Percentiles rank a stretch among this genome's conserved stretches.
These are phyloP conservation scores for Spodoptera littoralis DNA, from an alignment of 2,888 invertebrate species.

Conservation along the genomic window DNA sequence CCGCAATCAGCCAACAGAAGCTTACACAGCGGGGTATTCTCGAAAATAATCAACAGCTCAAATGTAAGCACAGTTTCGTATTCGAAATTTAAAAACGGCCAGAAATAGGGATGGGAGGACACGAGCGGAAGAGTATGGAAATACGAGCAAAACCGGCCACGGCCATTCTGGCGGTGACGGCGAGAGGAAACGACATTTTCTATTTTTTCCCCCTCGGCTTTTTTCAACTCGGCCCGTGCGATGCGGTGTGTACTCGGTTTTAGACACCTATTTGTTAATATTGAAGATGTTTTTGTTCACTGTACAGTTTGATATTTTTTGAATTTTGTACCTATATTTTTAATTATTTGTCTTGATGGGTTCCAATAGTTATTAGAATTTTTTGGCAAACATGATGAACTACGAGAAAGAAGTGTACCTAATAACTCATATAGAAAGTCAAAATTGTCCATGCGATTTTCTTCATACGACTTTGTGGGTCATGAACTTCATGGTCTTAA, in stretches of 20 bases:
- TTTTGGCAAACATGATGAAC: too few species aligned
- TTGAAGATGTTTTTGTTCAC: constrained; percentile 38
- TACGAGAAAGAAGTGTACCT: too few species aligned
- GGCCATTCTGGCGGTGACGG: constrained; percentile 85
- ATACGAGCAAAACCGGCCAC: constrained; percentile 76
- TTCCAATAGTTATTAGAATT: too few species aligned
- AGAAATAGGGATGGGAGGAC: constrained; percentile 71
- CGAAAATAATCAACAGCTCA: constrained; percentile 84
- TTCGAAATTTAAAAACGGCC: constrained; percentile 73
- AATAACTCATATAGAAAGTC: too few species aligned
- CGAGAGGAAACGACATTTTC: constrained; percentile 82
- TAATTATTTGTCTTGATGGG: background rate
- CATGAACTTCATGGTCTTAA: too few species aligned
- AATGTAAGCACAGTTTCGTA: constrained; percentile 73
- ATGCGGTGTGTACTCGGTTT: constrained; percentile 48
- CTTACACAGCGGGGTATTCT: constrained; percentile 77
- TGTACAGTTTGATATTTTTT: constrained; percentile 14
- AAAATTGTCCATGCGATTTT: too few species aligned
- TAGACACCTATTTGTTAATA: constrained; percentile 57
- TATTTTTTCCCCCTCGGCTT: constrained; percentile 68
- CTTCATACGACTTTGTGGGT: too few species aligned
- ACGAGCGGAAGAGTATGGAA: constrained; percentile 74
- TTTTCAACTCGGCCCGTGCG: constrained; percentile 48
- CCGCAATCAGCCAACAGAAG: constrained; percentile 81
- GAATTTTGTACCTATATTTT: constrained; percentile 18